phyloP scores from a whole-genome alignment of 2,113 vertebrate genomes.

The Ibidorhyncha struthersii region DNA sequence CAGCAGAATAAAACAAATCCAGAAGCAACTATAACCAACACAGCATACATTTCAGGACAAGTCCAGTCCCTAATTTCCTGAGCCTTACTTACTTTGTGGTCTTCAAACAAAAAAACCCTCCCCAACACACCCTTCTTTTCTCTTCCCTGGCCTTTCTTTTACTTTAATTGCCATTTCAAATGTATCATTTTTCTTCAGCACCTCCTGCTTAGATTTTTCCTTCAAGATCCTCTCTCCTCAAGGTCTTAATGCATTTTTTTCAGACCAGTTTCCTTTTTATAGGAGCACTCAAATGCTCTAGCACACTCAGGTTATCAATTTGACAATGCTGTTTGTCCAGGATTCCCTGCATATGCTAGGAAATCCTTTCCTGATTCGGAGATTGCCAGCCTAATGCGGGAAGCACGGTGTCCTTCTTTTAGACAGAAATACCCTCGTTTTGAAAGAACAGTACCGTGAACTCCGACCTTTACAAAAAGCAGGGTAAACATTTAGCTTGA shows the following conservation, averaged over 20 bases:
- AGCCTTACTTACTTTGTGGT: neutral
- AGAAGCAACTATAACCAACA: slow-evolving; percentile 6
- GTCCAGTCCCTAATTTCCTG: neutral
- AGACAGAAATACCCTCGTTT: neutral
- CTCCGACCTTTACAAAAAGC: neutral
- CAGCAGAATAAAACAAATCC: neutral
- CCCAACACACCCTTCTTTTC: neutral
- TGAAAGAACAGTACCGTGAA: neutral
- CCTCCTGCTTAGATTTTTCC: neutral
- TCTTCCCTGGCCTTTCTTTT: neutral
- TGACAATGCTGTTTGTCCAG: neutral
- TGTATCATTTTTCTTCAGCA: neutral
- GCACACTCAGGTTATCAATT: neutral
- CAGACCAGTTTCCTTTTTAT: neutral
- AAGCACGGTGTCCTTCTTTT: neutral
- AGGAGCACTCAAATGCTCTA: neutral
- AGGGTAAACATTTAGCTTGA: neutral
- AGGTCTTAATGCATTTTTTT: neutral
- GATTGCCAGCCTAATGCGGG: neutral
- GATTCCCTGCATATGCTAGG: neutral
- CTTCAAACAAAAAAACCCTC: neutral
- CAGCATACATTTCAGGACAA: neutral
- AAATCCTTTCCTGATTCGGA: neutral
- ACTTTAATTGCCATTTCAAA: slow-evolving; percentile 18
- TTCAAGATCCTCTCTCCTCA: neutral